Percentiles rank a stretch among this genome's conserved stretches.
Evolutionary conservation across 2,797 vertebrate species (phyloP).

Genomic region (Hippocampus kuda): DNA sequence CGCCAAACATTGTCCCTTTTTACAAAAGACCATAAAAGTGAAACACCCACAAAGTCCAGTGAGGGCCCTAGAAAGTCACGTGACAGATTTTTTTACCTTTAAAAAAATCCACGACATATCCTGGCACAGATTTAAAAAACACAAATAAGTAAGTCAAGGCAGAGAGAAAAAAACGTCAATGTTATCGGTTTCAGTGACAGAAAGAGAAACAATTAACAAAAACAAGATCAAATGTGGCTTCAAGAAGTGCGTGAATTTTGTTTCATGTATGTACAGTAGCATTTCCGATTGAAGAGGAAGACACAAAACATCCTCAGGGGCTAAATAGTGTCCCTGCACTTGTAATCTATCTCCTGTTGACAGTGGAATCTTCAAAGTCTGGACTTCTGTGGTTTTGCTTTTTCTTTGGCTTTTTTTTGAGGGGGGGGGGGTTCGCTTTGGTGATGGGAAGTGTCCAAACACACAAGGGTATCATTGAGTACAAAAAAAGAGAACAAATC

Average conservation of each 20-base stretch:
- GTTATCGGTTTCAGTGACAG: background rate
- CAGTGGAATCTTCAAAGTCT: background rate
- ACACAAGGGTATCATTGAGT: no score
- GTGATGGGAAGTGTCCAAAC: no score
- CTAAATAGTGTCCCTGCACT: conserved; percentile 42
- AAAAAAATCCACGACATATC: background rate
- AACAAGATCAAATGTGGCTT: background rate
- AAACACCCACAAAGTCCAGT: conserved; percentile 8
- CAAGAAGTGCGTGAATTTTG: background rate
- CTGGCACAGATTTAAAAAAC: background rate
- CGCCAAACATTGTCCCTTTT: conserved; percentile 37
- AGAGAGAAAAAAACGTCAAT: background rate
- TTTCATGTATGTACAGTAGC: background rate
- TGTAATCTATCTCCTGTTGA: background rate
- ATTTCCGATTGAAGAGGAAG: background rate
- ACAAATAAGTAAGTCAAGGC: conserved; percentile 1
- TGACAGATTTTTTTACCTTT: background rate
- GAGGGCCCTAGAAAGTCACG: background rate
- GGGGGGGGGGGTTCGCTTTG: no score
- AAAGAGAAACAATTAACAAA: conserved; percentile 26
- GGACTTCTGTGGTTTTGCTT: background rate
- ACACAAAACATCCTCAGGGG: conserved; percentile 26
- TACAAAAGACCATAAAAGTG: conserved; percentile 24
- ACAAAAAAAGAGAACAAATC: no score
- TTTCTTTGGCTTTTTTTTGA: background rate